phyloP scores from a whole-genome alignment of 2,797 vertebrate genomes.

The Petrocephalus schoutedeni region DNA sequence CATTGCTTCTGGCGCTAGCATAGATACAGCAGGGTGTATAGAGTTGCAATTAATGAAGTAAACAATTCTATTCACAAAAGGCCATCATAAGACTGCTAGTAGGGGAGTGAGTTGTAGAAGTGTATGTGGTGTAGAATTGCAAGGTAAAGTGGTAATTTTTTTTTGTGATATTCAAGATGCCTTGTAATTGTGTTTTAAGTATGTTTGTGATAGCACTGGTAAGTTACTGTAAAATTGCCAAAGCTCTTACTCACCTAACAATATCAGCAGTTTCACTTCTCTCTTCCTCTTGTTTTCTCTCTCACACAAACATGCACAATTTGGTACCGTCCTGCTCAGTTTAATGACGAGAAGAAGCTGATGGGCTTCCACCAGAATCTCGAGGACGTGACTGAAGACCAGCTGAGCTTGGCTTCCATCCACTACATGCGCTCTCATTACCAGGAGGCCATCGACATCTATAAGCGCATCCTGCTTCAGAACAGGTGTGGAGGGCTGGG shows the following conservation, averaged over 20 bases:
- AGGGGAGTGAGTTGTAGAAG: neutral
- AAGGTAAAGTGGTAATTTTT: neutral
- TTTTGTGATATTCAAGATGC: neutral
- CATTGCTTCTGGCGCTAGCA: neutral
- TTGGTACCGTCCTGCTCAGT: slow-evolving; percentile 57
- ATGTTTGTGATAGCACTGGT: neutral
- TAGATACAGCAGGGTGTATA: neutral
- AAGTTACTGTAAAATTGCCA: neutral
- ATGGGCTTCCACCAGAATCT: slow-evolving; percentile 96
- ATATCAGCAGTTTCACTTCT: neutral
- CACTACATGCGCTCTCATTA: slow-evolving; percentile 98
- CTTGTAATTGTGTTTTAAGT: neutral
- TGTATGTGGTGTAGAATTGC: neutral
- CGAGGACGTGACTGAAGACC: slow-evolving; percentile 92
- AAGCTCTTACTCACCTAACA: neutral
- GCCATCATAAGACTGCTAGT: neutral
- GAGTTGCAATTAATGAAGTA: slow-evolving; percentile 10
- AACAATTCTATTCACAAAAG: neutral
- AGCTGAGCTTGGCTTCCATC: slow-evolving; percentile 94
- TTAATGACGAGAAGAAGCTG: slow-evolving; percentile 88
- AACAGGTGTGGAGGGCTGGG: slow-evolving; percentile 68
- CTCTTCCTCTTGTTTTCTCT: neutral
- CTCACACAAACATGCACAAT: neutral
- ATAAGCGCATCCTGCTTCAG: slow-evolving; percentile 87
- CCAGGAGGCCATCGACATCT: slow-evolving; percentile 97